Percentiles rank a stretch among this genome's conserved stretches.
Conservation (phyloP, 2,888 invertebrate genomes). For the Belgica antarctica region DNA sequence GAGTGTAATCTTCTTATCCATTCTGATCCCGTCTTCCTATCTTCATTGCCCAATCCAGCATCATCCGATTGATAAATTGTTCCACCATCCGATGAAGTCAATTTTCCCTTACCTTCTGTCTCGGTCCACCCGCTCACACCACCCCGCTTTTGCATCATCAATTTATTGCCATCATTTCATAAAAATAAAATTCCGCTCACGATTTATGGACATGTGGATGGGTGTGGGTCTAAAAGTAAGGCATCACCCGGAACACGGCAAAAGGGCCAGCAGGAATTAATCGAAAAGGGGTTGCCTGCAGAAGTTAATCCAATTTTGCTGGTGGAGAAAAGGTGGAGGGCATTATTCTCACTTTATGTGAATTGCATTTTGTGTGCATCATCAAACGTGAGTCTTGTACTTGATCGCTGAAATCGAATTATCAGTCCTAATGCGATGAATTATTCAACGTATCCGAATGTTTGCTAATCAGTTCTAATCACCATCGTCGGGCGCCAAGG, state of each 20-base stretch:
- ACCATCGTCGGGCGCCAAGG: not conserved
- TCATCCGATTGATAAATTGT: constrained; percentile 35
- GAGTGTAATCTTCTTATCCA: constrained; percentile 29
- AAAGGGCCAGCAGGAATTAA: not conserved
- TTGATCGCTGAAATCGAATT: not conserved
- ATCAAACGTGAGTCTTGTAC: not conserved
- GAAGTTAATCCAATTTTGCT: not conserved
- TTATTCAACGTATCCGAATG: not conserved
- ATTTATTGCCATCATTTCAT: constrained; percentile 36
- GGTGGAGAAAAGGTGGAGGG: constrained; percentile 4
- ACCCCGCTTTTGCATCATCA: constrained; percentile 20
- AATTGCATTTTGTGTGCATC: constrained; percentile 4
- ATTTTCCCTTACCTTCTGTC: not conserved
- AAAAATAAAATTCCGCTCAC: constrained; percentile 41
- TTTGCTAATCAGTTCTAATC: constrained; percentile 2
- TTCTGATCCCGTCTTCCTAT: constrained; percentile 8
- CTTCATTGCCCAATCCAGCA: not conserved
- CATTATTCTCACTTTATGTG: constrained; percentile 10
- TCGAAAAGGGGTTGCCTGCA: constrained; percentile 22
- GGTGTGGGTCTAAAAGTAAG: not conserved
- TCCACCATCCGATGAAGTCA: constrained; percentile 20
- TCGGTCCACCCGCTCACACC: not conserved
- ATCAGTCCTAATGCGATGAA: not conserved
- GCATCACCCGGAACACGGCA: not conserved
- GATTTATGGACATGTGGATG: constrained; percentile 31